Conservation (phyloP, 2,113 vertebrate genomes). For the Etheostoma cragini region DNA sequence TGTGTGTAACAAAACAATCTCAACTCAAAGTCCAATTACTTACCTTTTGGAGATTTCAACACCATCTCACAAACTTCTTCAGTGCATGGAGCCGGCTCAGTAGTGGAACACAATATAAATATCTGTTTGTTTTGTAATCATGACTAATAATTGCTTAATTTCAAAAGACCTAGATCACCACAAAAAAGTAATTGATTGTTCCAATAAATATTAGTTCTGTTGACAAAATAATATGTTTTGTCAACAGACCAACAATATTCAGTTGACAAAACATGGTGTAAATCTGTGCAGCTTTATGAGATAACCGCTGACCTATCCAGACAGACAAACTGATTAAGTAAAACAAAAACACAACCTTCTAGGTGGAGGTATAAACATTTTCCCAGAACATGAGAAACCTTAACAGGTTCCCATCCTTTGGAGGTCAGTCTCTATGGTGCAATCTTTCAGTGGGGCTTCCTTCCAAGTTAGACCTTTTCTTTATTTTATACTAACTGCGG, state of each 20-base stretch:
- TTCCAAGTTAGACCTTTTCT: slow-evolving; percentile 22
- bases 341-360: slow-evolving; percentile 38
- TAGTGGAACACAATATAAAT: background rate
- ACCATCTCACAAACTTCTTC: background rate
- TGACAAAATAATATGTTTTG: slow-evolving; percentile 11
- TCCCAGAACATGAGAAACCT: slow-evolving; percentile 46
- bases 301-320: background rate
- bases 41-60: background rate
- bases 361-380: slow-evolving; percentile 20
- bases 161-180: background rate
- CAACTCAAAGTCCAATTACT: background rate
- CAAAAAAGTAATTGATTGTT: background rate
- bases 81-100: background rate
- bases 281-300: slow-evolving; percentile 14
- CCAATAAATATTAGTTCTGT: background rate
- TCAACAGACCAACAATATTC: slow-evolving; percentile 1
- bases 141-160: background rate
- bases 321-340: slow-evolving; percentile 3
- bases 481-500: background rate
- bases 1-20: background rate
- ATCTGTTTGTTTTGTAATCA: background rate
- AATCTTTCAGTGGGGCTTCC: background rate
- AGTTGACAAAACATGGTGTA: slow-evolving; percentile 20
- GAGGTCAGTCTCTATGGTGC: slow-evolving; percentile 20
- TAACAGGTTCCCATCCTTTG: slow-evolving; percentile 30